These are phyloP conservation scores for Rhagium mordax DNA, from an alignment of 2,888 invertebrate genomes.

Conservation along the genomic window DNA sequence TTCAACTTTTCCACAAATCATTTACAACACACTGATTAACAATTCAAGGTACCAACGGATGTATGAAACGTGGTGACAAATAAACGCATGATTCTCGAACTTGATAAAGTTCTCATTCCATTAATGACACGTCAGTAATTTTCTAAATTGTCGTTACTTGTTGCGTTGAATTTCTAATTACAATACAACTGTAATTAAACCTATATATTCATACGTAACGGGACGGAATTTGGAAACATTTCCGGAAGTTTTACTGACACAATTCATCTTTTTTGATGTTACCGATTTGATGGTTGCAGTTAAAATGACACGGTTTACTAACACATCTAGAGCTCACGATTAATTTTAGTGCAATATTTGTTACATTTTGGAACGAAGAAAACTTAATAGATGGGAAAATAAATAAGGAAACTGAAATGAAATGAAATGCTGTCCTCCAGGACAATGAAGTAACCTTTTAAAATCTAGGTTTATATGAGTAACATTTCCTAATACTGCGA, in stretches of 20 bases:
- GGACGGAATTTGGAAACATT: neutral
- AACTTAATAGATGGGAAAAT: too few relatives aligned
- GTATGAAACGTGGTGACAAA: neutral
- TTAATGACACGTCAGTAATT: constrained; percentile 6
- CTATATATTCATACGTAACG: neutral
- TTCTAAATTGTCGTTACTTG: constrained; percentile 21
- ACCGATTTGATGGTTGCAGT: neutral
- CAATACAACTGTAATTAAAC: neutral
- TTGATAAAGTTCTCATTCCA: neutral
- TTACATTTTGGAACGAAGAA: too few relatives aligned
- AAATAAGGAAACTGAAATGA: too few relatives aligned
- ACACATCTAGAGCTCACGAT: too few relatives aligned
- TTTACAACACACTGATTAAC: neutral
- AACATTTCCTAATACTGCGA: too few relatives aligned
- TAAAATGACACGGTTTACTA: too few relatives aligned
- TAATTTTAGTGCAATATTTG: too few relatives aligned
- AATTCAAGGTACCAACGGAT: neutral
- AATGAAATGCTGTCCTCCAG: too few relatives aligned
- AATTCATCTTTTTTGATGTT: neutral
- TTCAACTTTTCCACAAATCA: too few relatives aligned
- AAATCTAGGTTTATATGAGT: too few relatives aligned
- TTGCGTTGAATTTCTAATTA: constrained; percentile 13
- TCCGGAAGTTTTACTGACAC: neutral
- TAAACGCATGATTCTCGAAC: neutral
- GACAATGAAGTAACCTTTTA: too few relatives aligned